A percentile compares a stretch with the other conserved stretches of the same genome.
These are phyloP conservation scores for Oreotragus oreotragus DNA, from an alignment of 2,113 vertebrate species.

Conservation along the genomic window DNA sequence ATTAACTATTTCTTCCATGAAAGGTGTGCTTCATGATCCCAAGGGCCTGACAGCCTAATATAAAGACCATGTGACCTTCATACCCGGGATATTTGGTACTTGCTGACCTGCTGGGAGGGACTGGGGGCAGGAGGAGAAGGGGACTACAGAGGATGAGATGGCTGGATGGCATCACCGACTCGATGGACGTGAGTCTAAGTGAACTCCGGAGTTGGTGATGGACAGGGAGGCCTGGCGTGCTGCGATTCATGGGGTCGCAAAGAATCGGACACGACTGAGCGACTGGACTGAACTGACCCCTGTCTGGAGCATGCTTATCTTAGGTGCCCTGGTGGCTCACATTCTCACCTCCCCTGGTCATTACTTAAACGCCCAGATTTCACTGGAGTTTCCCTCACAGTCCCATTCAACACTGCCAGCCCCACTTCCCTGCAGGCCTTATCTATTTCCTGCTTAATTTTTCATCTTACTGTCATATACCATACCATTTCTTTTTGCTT, in stretches of 20 bases:
- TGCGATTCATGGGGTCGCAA: no score
- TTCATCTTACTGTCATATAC: not conserved
- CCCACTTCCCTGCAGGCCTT: not conserved
- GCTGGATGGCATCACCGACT: no score
- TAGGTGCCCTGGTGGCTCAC: not conserved
- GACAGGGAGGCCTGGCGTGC: no score
- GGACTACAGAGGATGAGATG: no score
- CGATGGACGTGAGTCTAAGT: fast-evolving
- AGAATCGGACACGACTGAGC: fast-evolving
- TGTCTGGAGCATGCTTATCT: not conserved
- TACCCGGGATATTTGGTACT: not conserved
- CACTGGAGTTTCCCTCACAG: not conserved
- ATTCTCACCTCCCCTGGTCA: not conserved
- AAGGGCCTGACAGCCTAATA: not conserved
- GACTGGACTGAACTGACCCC: no score
- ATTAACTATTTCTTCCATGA: not conserved
- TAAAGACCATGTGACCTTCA: not conserved
- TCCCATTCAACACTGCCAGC: not conserved
- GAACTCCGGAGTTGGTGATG: no score
- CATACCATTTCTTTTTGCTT: not conserved
- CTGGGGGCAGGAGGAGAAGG: no score
- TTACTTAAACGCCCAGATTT: not conserved
- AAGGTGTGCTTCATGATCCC: not conserved
- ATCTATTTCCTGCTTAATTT: not conserved
- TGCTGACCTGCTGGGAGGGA: not conserved